Conservation (phyloP, 2,797 vertebrate species). For the Todus mexicanus region DNA sequence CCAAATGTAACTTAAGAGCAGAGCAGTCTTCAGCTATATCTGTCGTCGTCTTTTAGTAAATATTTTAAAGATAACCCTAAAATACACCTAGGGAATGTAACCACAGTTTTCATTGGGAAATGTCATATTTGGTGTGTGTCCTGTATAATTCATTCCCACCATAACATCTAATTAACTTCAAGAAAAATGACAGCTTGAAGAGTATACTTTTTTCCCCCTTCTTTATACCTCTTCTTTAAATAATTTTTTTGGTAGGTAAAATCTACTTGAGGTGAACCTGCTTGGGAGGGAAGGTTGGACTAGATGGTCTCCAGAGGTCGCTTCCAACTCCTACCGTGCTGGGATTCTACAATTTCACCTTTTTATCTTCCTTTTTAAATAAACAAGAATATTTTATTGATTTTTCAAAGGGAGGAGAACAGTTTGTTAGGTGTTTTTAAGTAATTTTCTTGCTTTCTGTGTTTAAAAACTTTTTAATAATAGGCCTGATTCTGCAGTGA, state of each 20-base stretch:
- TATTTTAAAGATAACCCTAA: not conserved
- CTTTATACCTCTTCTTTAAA: too few species aligned
- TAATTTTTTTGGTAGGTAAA: not conserved
- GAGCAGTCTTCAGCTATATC: not conserved
- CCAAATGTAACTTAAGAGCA: not conserved
- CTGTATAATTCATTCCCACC: not conserved
- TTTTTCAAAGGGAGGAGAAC: not conserved
- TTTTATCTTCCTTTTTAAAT: not conserved
- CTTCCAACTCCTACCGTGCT: not conserved
- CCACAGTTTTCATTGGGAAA: not conserved
- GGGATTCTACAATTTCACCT: not conserved
- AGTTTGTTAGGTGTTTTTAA: not conserved
- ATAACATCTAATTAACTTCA: not conserved
- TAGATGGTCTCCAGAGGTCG: not conserved
- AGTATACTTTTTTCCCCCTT: too few species aligned
- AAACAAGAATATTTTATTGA: not conserved
- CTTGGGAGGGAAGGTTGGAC: not conserved
- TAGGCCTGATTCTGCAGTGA: not conserved
- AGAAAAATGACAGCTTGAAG: not conserved
- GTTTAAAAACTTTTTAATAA: not conserved
- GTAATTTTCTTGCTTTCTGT: not conserved
- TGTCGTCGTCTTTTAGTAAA: not conserved
- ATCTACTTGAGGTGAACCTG: not conserved
- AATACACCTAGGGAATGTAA: not conserved
- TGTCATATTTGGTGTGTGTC: not conserved